Evolutionary conservation across 2,888 invertebrate species (phyloP), one percentile per base, ranked within the genome.

Genomic region (Zelleria hepariella): DNA sequence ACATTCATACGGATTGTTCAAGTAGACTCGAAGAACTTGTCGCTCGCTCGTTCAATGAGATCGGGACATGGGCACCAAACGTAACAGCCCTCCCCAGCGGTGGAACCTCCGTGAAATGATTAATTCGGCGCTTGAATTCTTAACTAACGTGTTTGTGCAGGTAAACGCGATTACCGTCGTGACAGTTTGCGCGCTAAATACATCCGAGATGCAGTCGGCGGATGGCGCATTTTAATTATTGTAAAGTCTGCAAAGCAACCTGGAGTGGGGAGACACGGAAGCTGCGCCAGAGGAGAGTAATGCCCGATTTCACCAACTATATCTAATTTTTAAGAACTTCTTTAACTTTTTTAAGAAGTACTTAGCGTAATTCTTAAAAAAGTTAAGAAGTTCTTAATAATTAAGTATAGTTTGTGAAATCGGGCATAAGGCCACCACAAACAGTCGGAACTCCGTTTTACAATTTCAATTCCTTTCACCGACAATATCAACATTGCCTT

Each of bases 211-310:
- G 66, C 63, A 66, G 64, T 66, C 64, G 70, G 71, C 70, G 74
- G 49, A 58, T 67, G 72, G 69, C 80, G 79, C 80, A 84, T 83
- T 79, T 79, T 77, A 83, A 82, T 79, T 72, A 74, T 73, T 76
- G 69, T 71, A 74, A 75, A 72, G 67, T 71, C 68, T 60, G 62
- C 48, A 42, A 10, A 42, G 32, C 32, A 7, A 15, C 10, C 21
- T 26, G 62, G n/a, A 59, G 61, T 24, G 42, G 63, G 23, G 4
- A 42, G 3, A 5, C 15, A 42, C 5, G 32, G 15, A 42, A 42
- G 32, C 32, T 15, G 32, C 32, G 10, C 15, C 4, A 15, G 15
- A 15, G 15, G 32, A 15, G 15, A n/a, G n/a, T n/a, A n/a, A n/a
- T n/a, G n/a, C n/a, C n/a, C n/a, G n/a, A n/a, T n/a, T n/a, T n/a